phyloP scores from a whole-genome alignment of 2,888 invertebrate genomes.

The Troglohyphantes excavatus region DNA sequence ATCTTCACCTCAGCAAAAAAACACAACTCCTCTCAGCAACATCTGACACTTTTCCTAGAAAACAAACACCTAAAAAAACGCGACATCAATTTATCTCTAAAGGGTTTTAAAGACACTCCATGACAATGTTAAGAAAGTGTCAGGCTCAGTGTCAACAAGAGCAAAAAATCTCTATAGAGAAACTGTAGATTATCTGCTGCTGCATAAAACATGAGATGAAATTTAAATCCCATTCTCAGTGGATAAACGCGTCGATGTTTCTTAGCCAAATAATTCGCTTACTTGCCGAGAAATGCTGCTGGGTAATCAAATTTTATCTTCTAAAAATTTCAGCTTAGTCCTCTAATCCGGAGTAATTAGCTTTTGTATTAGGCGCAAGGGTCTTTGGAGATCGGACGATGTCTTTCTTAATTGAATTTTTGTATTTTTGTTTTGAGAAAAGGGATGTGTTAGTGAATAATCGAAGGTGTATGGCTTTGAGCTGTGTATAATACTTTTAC shows the following conservation, averaged over 20 bases:
- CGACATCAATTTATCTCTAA: slow-evolving; percentile 15
- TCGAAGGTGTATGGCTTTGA: background rate
- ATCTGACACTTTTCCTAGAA: background rate
- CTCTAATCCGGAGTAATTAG: slow-evolving; percentile 56
- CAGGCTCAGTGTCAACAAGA: background rate
- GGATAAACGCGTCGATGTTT: slow-evolving; percentile 38
- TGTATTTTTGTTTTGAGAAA: slow-evolving; percentile 22
- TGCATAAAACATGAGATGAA: slow-evolving; percentile 43
- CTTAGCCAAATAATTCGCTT: slow-evolving; percentile 33
- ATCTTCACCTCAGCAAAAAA: background rate
- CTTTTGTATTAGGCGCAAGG: slow-evolving; percentile 8
- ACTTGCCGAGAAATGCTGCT: background rate
- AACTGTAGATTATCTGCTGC: slow-evolving; percentile 1
- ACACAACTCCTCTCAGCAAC: background rate
- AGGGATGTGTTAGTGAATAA: background rate
- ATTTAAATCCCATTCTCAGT: slow-evolving; percentile 43
- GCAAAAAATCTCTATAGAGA: background rate
- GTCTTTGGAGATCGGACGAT: background rate
- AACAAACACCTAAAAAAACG: background rate
- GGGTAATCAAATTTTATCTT: slow-evolving; percentile 45
- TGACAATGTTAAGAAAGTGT: slow-evolving; percentile 37
- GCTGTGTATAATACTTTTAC: no score
- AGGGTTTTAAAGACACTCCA: slow-evolving; percentile 28
- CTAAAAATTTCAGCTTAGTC: slow-evolving; percentile 47
- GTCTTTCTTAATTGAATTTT: slow-evolving; percentile 48